Conservation (phyloP, 2,113 vertebrate species). For the Neodontobutis hainanensis region DNA sequence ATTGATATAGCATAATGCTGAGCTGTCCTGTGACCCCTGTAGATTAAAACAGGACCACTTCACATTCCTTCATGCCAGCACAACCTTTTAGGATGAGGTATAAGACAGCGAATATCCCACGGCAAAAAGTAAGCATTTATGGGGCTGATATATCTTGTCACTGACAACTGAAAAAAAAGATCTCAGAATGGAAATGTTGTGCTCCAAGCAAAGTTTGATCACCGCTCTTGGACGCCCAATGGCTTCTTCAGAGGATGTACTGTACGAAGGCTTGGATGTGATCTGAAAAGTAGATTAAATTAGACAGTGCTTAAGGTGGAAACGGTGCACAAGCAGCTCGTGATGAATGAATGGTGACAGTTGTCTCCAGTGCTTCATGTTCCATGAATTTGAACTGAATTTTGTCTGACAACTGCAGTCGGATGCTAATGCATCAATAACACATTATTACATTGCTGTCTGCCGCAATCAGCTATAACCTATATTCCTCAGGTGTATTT, state of each 20-base stretch:
- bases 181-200: not conserved
- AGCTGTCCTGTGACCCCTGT: too few species aligned
- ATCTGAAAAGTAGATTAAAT: conserved; percentile 64
- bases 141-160: too few species aligned
- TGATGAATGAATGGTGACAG: conserved; percentile 71
- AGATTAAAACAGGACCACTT: too few species aligned
- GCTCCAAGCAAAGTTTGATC: conserved; percentile 46
- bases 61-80: too few species aligned
- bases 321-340: conserved; percentile 34
- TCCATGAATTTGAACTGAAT: conserved; percentile 48
- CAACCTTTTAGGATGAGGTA: too few species aligned
- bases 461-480: conserved; percentile 45
- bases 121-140: too few species aligned
- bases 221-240: conserved; percentile 19
- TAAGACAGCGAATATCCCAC: too few species aligned
- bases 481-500: conserved; percentile 46
- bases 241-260: conserved; percentile 25
- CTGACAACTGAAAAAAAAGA: too few species aligned
- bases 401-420: conserved; percentile 63
- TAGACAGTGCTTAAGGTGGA: conserved; percentile 71
- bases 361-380: conserved; percentile 54
- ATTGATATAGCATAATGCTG: too few species aligned
- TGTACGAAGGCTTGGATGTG: conserved; percentile 47
- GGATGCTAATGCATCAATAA: conserved; percentile 65
- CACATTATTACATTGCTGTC: conserved; percentile 60